Evolutionary conservation across 2,113 vertebrate genomes (phyloP).

Genomic region (Hassar affinis): DNA sequence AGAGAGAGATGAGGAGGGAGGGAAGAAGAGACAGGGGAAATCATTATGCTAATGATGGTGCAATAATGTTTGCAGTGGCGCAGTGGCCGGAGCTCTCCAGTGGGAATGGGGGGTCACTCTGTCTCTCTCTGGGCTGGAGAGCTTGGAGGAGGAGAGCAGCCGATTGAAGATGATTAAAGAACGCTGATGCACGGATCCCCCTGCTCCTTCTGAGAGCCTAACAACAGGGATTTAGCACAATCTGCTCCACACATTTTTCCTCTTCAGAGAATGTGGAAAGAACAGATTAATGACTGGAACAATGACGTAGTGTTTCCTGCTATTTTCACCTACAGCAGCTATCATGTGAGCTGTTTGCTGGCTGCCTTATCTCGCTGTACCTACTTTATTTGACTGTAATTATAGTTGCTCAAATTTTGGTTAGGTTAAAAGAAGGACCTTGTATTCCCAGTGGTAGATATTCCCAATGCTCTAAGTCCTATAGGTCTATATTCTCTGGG

Average conservation of each 20-base stretch:
- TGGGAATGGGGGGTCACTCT: conserved; percentile 25
- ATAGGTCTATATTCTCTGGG: background rate
- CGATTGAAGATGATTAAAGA: conserved; percentile 37
- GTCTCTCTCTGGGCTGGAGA: conserved; percentile 19
- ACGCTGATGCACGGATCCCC: conserved; percentile 27
- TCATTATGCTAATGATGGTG: conserved; percentile 38
- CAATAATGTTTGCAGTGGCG: conserved; percentile 30
- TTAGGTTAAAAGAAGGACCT: background rate
- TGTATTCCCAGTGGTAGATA: background rate
- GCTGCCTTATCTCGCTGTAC: background rate
- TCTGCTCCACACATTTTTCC: conserved; percentile 18
- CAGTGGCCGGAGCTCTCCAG: conserved; percentile 20
- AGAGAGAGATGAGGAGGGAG: background rate
- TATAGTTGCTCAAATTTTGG: background rate
- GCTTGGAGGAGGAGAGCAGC: conserved; percentile 17
- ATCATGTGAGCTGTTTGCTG: background rate
- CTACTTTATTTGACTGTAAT: background rate
- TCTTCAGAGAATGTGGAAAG: conserved; percentile 9
- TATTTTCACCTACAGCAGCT: background rate
- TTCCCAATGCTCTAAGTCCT: background rate
- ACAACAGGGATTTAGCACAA: conserved; percentile 2
- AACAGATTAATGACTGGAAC: background rate
- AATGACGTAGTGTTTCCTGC: background rate
- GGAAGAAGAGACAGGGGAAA: conserved; percentile 7
- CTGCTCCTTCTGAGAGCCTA: background rate